A percentile compares a stretch with the other conserved stretches of the same genome.
phyloP scores from a whole-genome alignment of 92 coral and sea anemone genomes.

The Galaxea fascicularis region DNA sequence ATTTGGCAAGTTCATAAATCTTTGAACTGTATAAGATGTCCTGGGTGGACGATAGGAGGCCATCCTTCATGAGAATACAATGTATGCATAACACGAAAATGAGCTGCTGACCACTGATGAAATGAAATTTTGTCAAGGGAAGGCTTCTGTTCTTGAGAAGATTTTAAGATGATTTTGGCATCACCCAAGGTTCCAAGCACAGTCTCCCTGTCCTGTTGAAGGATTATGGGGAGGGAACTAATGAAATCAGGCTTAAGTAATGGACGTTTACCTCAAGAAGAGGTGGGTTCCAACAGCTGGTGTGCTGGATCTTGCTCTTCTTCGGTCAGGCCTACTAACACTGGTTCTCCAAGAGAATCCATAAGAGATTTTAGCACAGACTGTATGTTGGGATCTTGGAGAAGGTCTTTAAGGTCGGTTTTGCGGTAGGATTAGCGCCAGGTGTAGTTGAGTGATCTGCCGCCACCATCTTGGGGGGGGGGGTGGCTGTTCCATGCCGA shows the following conservation, averaged over 20 bases:
- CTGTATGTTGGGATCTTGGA: background rate
- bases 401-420: slow-evolving; percentile 5
- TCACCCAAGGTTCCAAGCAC: slow-evolving; percentile 9
- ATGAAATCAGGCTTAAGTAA: background rate
- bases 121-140: no score
- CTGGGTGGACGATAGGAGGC: background rate
- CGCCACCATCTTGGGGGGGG: background rate
- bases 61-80: slow-evolving; percentile 3
- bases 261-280: background rate
- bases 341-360: slow-evolving; percentile 6
- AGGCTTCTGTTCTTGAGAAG: slow-evolving; percentile 24
- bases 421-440: background rate
- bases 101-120: slow-evolving; percentile 7
- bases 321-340: background rate
- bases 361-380: background rate
- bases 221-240: background rate
- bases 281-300: background rate
- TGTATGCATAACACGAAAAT: background rate
- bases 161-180: background rate
- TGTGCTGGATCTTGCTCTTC: slow-evolving; percentile 4
- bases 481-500: no score
- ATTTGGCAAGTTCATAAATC: background rate
- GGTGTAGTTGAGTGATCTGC: background rate
- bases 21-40: background rate
- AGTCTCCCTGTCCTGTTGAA: no score